phyloP scores from a whole-genome alignment of 1,140 invertebrate genomes.

The Bradynema listronoti region DNA sequence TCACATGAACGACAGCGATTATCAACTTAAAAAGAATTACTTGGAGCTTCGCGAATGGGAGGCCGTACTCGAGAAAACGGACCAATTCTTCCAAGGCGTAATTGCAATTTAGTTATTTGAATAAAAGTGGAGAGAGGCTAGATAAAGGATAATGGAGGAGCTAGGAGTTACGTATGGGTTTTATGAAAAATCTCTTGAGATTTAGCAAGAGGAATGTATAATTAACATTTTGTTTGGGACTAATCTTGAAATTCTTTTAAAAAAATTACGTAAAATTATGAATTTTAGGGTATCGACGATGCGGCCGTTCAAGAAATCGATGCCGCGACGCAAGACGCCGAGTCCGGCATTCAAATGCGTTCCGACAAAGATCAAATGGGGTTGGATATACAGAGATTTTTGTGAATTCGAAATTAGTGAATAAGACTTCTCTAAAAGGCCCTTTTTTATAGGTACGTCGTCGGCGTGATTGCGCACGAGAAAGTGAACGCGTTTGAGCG shows the following conservation, averaged over 20 bases:
- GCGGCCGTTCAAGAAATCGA: conserved; percentile 47
- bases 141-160: too few relatives aligned
- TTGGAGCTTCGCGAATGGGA: conserved; percentile 58
- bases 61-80: conserved; percentile 56
- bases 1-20: conserved; percentile 56
- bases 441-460: conserved; percentile 43
- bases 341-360: conserved; percentile 26
- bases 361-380: conserved; percentile 46
- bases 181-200: conserved; percentile 7
- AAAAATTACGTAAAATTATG: not conserved
- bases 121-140: too few relatives aligned
- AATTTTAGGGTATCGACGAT: conserved; percentile 53
- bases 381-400: conserved; percentile 5
- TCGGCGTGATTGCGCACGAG: conserved; percentile 51
- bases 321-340: conserved; percentile 41
- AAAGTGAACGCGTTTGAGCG: conserved; percentile 54
- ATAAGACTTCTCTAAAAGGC: not conserved
- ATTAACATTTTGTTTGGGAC: too few relatives aligned
- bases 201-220: too few relatives aligned
- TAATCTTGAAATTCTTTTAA: too few relatives aligned
- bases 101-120: not conserved
- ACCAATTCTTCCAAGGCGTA: conserved; percentile 56
- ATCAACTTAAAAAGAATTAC: conserved; percentile 52
- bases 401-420: not conserved
- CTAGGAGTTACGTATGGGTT: too few relatives aligned